A percentile compares a stretch with the other conserved stretches of the same genome.
These are phyloP conservation scores for Cheumatopsyche charites DNA, from an alignment of 1,140 invertebrate species.

Conservation along the genomic window DNA sequence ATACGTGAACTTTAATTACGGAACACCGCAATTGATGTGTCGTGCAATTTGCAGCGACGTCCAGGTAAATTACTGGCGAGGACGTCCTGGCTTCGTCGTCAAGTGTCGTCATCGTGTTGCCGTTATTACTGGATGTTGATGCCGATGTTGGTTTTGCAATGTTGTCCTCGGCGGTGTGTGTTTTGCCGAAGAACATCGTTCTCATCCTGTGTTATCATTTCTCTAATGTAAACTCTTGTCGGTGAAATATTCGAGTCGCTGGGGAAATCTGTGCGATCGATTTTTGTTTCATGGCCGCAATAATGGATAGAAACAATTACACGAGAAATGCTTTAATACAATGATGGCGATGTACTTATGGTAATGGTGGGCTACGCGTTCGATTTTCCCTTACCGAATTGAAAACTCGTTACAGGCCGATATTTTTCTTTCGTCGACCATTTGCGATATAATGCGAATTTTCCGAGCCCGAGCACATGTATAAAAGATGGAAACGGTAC, in stretches of 20 bases:
- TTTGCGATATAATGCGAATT: constrained; percentile 46
- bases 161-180: no score
- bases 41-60: constrained; percentile 25
- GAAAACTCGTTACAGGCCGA: constrained; percentile 45
- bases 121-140: not conserved
- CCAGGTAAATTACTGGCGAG: constrained; percentile 8
- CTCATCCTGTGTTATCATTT: no score
- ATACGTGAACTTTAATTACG: constrained; percentile 14
- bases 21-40: constrained; percentile 14
- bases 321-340: no score
- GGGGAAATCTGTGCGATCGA: no score
- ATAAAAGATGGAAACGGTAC: not conserved
- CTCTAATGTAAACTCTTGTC: no score
- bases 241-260: no score
- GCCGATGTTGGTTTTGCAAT: no score
- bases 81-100: constrained; percentile 14
- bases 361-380: constrained; percentile 37
- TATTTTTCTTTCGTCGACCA: constrained; percentile 43
- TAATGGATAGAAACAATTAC: no score
- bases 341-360: not conserved
- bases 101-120: constrained; percentile 8
- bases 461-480: constrained; percentile 13
- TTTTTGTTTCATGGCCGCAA: no score
- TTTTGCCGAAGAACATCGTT: no score
- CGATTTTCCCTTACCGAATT: constrained; percentile 44